Percentiles rank a stretch among this genome's conserved stretches.
phyloP scores from a whole-genome alignment of 2,888 invertebrate genomes.

The Netelia virgata region DNA sequence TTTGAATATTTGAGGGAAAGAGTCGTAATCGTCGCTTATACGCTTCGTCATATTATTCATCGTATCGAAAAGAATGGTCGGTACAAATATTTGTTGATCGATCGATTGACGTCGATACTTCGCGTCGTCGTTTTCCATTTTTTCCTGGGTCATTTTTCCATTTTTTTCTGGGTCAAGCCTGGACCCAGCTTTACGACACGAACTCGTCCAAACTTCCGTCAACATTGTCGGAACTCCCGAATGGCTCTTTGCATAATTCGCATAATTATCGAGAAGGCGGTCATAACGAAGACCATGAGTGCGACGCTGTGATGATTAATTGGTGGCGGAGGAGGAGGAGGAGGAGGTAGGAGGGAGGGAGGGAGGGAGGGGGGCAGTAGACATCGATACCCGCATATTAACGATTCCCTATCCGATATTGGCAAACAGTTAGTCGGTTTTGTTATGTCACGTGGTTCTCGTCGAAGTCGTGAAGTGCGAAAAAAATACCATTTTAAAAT shows the following conservation, averaged over 20 bases:
- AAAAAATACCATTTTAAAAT: too few species aligned
- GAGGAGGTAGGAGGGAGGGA: too few species aligned
- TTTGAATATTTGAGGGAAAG: background rate
- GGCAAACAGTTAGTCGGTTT: background rate
- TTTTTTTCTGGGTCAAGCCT: constrained; percentile 27
- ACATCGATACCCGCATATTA: constrained; percentile 10
- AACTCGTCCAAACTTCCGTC: constrained; percentile 1
- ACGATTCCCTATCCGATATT: background rate
- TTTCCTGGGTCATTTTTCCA: too few species aligned
- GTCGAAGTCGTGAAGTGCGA: too few species aligned
- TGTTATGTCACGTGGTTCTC: too few species aligned
- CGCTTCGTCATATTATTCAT: background rate
- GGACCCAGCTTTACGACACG: too few species aligned
- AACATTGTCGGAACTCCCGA: constrained; percentile 29
- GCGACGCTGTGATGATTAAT: too few species aligned
- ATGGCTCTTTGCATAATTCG: too few species aligned
- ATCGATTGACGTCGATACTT: constrained; percentile 28
- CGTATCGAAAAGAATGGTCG: background rate
- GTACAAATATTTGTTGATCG: constrained; percentile 33
- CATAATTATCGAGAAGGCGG: constrained; percentile 24
- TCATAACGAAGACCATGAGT: constrained; percentile 10
- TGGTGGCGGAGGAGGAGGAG: too few species aligned
- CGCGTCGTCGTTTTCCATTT: too few species aligned
- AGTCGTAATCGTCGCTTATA: background rate
- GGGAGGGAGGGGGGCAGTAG: background rate